Evolutionary conservation across 2,113 vertebrate species (phyloP).

Genomic region (Naja naja): DNA sequence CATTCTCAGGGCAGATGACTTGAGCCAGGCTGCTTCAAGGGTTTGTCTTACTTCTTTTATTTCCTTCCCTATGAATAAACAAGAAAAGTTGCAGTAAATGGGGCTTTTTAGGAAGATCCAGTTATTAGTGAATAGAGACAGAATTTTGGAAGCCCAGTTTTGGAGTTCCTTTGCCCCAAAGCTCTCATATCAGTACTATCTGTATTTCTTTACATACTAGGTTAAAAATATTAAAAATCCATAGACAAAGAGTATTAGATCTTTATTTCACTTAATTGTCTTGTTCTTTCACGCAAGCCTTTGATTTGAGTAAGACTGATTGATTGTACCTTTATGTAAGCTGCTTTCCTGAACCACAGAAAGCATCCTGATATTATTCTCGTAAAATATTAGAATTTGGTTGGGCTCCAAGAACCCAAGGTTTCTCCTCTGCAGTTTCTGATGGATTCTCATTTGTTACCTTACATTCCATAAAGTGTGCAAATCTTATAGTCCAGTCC

Average conservation of each 20-base stretch:
- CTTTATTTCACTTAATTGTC: not conserved
- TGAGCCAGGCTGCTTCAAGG: not conserved
- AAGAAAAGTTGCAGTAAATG: not conserved
- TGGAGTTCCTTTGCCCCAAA: not conserved
- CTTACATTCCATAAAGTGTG: not conserved
- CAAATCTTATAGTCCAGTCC: not conserved
- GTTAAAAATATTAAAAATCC: not conserved
- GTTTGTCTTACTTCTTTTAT: not conserved
- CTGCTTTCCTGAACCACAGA: not conserved
- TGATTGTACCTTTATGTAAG: not conserved
- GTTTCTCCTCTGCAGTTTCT: not conserved
- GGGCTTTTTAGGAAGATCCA: not conserved
- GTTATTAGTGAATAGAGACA: not conserved
- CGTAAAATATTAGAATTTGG: not conserved
- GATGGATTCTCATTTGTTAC: not conserved
- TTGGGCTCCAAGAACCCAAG: not conserved
- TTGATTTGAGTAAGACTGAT: not conserved
- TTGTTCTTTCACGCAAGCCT: not conserved
- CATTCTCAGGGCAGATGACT: not conserved
- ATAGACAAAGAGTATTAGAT: not conserved
- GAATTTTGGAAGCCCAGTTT: not conserved
- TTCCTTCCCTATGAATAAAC: not conserved
- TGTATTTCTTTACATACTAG: not conserved
- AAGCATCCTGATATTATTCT: not conserved
- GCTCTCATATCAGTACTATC: not conserved